Percentiles rank a stretch among this genome's conserved stretches.
Conservation (phyloP, 1,140 invertebrate species). For the Bombus huntii region DNA sequence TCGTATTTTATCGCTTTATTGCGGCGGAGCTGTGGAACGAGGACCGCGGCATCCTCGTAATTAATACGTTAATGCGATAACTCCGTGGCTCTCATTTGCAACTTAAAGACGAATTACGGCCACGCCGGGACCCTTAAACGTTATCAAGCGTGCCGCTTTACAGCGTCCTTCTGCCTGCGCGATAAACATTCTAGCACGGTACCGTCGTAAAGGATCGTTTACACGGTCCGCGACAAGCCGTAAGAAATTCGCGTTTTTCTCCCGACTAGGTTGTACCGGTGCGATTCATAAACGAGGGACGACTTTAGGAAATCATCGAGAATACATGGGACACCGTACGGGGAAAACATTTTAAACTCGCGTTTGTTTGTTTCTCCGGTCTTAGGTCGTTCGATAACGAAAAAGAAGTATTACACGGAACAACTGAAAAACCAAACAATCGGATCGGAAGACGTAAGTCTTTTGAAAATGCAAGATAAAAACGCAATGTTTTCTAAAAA, state of each 20-base stretch:
- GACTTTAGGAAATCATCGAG: no score
- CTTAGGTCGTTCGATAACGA: no score
- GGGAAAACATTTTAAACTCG: no score
- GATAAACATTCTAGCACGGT: constrained; percentile 8
- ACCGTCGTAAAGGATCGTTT: constrained; percentile 10
- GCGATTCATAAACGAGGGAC: not conserved
- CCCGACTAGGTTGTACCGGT: not conserved
- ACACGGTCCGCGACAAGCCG: not conserved
- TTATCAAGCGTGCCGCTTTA: constrained; percentile 22
- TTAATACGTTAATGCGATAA: constrained; percentile 28
- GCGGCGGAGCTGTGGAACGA: not conserved
- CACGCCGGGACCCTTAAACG: not conserved
- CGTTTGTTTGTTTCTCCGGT: no score
- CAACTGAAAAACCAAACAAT: no score
- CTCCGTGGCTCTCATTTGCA: constrained; percentile 2
- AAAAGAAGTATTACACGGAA: no score
- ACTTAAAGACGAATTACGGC: constrained; percentile 8
- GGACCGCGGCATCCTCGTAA: constrained; percentile 11
- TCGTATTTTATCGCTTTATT: constrained; percentile 28
- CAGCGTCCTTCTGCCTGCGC: not conserved
- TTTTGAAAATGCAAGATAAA: no score
- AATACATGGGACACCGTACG: not conserved
- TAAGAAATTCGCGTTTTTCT: not conserved
- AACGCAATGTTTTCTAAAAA: no score
- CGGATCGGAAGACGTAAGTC: no score